Base-by-base conservation (phyloP, 2,888 invertebrate genomes). In the Trypoxylon attenuatum region DNA sequence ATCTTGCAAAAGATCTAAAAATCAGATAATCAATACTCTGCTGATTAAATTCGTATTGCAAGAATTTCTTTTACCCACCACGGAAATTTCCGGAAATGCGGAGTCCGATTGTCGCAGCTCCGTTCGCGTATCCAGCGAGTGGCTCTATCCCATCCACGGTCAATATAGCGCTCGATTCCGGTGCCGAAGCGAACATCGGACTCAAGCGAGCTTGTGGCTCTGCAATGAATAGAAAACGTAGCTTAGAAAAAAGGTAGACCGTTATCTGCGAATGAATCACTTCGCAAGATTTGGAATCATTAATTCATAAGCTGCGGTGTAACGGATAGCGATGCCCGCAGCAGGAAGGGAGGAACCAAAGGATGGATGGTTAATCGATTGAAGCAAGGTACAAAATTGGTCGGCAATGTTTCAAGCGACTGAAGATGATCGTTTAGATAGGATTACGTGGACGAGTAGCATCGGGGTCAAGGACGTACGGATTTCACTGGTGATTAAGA, bases 1-100 rank as follows among this genome's bases (percentile, higher is more conserved):
- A 78, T 91, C 91, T 54, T 71, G 77, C 74, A 90, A 82, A 71
- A 90, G 88, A 79, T 89, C 91, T 88, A 69, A 0, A 18, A 16
- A 25, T 16, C 1, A 18, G 4, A 33, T 18, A 22, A 2, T 15
- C 6, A 5, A 22, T n/a, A 22, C n/a, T 13, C 5, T 1, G 5
- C n/a, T 16, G 8, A 8, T 18, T 16, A 1, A 42, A 8, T 4
- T 21, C 27, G 22, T 1, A 49, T 19, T 10, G 15, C 3, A 33
- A 5, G 27, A 5, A 16, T 1, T 2, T 4, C 5, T 5, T 1
- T 0, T 27, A 25, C 64, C 76, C 69, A 84, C 86, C 86, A 57
- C 81, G 80, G 1, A 84, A 71, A 69, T 82, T 83, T 16, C 76
- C 78, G 38, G 83, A 83, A 22, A 84, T 65, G 15, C 84, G 82